Evolutionary conservation across 2,797 vertebrate genomes (phyloP).

Genomic region (Myoxocephalus aenaeus): DNA sequence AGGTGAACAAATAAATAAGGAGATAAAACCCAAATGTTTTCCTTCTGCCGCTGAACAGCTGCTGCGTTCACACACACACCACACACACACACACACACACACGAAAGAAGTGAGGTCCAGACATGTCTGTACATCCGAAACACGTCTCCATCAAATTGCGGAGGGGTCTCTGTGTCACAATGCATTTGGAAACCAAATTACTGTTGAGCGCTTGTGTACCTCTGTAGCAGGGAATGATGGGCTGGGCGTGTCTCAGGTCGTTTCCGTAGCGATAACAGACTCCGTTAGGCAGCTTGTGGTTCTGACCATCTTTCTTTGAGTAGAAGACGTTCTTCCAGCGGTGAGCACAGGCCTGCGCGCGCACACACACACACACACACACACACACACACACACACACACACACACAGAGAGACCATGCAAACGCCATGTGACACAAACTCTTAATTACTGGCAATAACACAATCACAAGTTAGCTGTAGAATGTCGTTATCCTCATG

Average conservation of each 20-base stretch:
- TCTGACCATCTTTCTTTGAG: conserved; percentile 78
- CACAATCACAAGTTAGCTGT: conserved; percentile 53
- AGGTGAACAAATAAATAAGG: conserved; percentile 35
- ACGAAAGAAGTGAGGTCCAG: not conserved
- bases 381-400: conserved; percentile 25
- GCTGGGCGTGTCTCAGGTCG: conserved; percentile 79
- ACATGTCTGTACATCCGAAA: not conserved
- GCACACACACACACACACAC: conserved; percentile 44
- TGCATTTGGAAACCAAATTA: not conserved
- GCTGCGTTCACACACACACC: conserved; percentile 25
- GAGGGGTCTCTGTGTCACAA: not conserved
- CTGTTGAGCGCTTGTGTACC: conserved; percentile 76
- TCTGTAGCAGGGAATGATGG: conserved; percentile 90
- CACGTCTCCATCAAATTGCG: not conserved
- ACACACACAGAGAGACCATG: conserved; percentile 6
- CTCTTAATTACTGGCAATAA: conserved; percentile 45
- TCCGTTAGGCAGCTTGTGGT: conserved; percentile 90
- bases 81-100: not conserved
- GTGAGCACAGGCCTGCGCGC: conserved; percentile 92
- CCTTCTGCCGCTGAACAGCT: conserved; percentile 75
- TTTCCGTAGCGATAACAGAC: conserved; percentile 88
- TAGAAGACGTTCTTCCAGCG: conserved; percentile 96
- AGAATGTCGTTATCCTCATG: conserved; percentile 45
- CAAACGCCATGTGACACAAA: conserved; percentile 48
- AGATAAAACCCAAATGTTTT: conserved; percentile 23